A percentile compares a stretch with the other conserved stretches of the same genome.
Evolutionary conservation across 2,888 invertebrate species (phyloP).

Genomic region (Xestia sexstrigata): DNA sequence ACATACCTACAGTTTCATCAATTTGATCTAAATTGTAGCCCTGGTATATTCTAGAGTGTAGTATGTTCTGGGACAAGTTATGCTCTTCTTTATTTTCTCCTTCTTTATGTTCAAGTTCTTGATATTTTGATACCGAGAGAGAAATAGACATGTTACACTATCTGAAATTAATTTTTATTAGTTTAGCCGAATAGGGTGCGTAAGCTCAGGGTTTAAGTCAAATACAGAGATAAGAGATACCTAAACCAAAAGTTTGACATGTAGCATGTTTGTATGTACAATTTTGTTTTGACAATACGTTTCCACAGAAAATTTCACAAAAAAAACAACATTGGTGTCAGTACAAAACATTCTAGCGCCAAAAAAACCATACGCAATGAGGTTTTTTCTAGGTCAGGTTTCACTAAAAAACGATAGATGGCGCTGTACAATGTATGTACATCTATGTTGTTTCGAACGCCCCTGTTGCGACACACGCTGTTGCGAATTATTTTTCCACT

Average conservation of each 20-base stretch:
- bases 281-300: neutral
- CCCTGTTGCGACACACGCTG: no score
- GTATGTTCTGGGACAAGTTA: neutral
- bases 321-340: neutral
- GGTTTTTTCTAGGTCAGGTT: no score
- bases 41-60: neutral
- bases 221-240: neutral
- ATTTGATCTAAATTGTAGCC: slow-evolving; percentile 45
- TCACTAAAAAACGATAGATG: no score
- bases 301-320: neutral
- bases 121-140: neutral
- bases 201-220: neutral
- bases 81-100: neutral
- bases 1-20: neutral
- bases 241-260: neutral
- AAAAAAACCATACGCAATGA: neutral
- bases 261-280: neutral
- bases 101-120: neutral
- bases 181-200: neutral
- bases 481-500: no score
- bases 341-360: neutral
- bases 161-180: neutral
- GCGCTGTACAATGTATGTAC: no score
- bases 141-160: neutral
- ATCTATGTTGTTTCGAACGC: no score